Percentiles rank a stretch among this genome's conserved stretches.
These are phyloP conservation scores for Bimastos eiseni DNA, from an alignment of 2,888 invertebrate genomes.

Conservation along the genomic window DNA sequence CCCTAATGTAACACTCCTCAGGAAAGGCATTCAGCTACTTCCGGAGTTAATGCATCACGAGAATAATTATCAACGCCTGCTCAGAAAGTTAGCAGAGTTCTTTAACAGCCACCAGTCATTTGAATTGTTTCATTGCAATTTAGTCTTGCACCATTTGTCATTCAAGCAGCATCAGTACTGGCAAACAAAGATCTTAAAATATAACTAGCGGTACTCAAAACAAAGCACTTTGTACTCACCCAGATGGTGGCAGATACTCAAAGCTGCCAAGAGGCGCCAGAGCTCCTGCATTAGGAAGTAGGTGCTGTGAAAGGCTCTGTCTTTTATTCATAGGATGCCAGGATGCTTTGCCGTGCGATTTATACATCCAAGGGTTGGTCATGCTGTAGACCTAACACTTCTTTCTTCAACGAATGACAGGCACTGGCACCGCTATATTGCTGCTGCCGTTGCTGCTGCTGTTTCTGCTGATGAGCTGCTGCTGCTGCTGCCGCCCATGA, in stretches of 20 bases:
- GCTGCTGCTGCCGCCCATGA: constrained; percentile 21
- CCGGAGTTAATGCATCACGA: not conserved
- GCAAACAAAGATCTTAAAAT: not conserved
- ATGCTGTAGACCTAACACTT: not conserved
- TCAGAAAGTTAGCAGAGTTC: not conserved
- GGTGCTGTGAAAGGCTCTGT: constrained; percentile 14
- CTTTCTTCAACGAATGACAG: not conserved
- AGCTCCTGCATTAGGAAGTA: constrained; percentile 7
- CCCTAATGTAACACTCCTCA: not conserved
- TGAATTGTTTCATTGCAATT: not conserved
- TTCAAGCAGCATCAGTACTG: not conserved
- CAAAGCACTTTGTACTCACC: not conserved
- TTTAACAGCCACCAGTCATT: too few species aligned
- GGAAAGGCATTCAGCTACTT: not conserved
- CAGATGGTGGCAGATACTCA: constrained; percentile 18
- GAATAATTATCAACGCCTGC: not conserved
- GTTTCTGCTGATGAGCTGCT: not conserved
- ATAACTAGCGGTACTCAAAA: not conserved
- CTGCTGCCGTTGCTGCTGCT: not conserved
- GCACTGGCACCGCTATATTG: not conserved
- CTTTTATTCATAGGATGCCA: constrained; percentile 19
- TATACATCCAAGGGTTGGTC: constrained; percentile 23
- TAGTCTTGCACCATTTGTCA: not conserved
- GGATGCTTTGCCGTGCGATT: constrained; percentile 14
- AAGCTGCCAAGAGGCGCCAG: not conserved